Conservation (phyloP, 2,797 vertebrate genomes). For the Enoplosus armatus region DNA sequence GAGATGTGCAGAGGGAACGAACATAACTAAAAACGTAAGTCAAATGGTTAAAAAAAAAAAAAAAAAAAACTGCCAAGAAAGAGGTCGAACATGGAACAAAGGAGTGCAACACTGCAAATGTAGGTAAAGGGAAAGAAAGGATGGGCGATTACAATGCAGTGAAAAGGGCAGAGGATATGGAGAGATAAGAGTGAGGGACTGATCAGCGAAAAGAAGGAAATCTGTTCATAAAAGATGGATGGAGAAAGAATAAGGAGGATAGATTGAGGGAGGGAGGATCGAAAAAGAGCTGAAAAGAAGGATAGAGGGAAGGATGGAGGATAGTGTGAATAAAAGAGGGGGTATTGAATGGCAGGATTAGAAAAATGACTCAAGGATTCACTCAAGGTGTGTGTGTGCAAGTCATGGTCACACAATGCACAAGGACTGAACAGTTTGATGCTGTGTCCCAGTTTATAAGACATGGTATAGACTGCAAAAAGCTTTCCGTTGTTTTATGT, state of each 20-base stretch:
- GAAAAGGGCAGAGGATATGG: conserved; percentile 31
- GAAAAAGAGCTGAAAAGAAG: conserved; percentile 25
- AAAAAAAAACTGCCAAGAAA: conserved; percentile 30
- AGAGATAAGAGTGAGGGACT: conserved; percentile 29
- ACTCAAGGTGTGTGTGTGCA: conserved; percentile 2
- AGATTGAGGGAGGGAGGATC: conserved; percentile 2
- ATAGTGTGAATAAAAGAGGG: conserved; percentile 19
- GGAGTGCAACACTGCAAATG: conserved; percentile 34
- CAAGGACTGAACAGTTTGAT: conserved; percentile 1
- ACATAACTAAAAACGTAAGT: conserved; percentile 32
- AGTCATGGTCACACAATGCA: conserved; percentile 25
- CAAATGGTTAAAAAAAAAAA: too few species aligned
- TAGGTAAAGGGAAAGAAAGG: conserved; percentile 2
- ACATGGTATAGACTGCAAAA: not conserved
- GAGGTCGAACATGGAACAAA: conserved; percentile 22
- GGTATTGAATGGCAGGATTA: conserved; percentile 34
- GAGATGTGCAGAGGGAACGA: conserved; percentile 9
- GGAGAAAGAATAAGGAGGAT: conserved; percentile 18
- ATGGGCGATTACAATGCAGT: conserved; percentile 15
- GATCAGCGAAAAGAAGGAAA: conserved; percentile 52
- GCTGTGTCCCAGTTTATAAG: conserved; percentile 7
- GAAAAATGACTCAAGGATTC: conserved; percentile 49
- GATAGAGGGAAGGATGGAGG: conserved; percentile 20
- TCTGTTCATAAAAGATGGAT: conserved; percentile 52
- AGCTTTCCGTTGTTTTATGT: conserved; percentile 6